phyloP scores from a whole-genome alignment of 2,888 invertebrate genomes.

The Idaea biselata region DNA sequence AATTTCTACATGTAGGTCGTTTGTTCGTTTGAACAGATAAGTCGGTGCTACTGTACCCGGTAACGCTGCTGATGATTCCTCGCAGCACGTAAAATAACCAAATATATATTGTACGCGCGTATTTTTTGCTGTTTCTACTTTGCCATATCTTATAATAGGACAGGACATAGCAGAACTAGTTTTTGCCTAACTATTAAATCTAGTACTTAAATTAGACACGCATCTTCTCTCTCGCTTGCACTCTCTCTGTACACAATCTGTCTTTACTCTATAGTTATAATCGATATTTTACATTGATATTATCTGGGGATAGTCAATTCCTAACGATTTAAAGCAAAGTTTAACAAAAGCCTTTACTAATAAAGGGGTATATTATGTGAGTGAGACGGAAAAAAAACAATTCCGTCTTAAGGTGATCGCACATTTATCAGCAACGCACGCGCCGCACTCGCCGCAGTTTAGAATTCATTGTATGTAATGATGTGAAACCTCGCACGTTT shows the following conservation, averaged over 20 bases:
- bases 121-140: constrained; percentile 21
- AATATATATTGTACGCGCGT: constrained; percentile 29
- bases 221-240: constrained; percentile 52
- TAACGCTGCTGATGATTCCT: constrained; percentile 62
- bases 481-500: too few relatives aligned
- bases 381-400: too few relatives aligned
- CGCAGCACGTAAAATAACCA: constrained; percentile 67
- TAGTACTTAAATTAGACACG: constrained; percentile 66
- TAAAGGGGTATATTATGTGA: constrained; percentile 8
- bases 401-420: too few relatives aligned
- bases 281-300: constrained; percentile 71
- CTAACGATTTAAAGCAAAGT: constrained; percentile 48
- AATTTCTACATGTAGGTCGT: too few relatives aligned
- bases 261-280: constrained; percentile 66
- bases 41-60: not conserved
- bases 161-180: not conserved
- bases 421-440: too few relatives aligned
- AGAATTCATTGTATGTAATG: too few relatives aligned
- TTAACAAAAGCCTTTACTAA: constrained; percentile 28
- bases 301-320: constrained; percentile 71
- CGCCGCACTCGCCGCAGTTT: too few relatives aligned
- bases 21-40: too few relatives aligned
- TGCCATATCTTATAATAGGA: not conserved
- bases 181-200: constrained; percentile 72
- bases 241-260: constrained; percentile 47